phyloP scores from a whole-genome alignment of 2,113 vertebrate species.

The Archilochus colubris region DNA sequence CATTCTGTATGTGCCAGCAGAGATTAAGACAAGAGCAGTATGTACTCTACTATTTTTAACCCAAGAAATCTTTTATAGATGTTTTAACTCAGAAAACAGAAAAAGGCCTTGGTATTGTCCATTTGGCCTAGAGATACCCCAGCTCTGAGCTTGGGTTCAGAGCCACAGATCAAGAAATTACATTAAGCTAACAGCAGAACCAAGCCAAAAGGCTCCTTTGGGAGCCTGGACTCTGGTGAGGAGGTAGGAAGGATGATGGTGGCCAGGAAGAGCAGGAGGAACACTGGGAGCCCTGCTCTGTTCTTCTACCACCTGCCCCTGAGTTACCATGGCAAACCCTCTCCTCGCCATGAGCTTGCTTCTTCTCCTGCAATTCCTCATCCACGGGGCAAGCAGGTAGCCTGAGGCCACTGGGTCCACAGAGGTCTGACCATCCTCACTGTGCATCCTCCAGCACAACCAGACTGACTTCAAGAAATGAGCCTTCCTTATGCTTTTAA shows the following conservation, averaged over 20 bases:
- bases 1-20: not conserved
- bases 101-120: not conserved
- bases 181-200: not conserved
- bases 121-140: not conserved
- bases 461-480: fast-evolving
- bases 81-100: not conserved
- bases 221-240: not conserved
- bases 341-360: fast-evolving
- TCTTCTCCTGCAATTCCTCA: not conserved
- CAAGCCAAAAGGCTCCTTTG: not conserved
- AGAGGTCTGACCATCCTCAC: not conserved
- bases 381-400: not conserved
- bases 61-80: not conserved
- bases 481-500: slow-evolving; percentile 47
- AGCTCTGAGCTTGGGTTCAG: not conserved
- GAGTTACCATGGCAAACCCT: not conserved
- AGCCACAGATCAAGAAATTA: not conserved
- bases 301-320: not conserved
- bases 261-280: not conserved
- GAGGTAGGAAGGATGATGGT: not conserved
- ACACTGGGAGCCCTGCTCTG: not conserved
- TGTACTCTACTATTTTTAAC: not conserved
- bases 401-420: not conserved
- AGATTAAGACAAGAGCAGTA: not conserved
- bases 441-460: not conserved